Evolutionary conservation across 2,888 invertebrate genomes (phyloP), one percentile per base, ranked within the genome.

Genomic region (Leptinotarsa peninsularis): DNA sequence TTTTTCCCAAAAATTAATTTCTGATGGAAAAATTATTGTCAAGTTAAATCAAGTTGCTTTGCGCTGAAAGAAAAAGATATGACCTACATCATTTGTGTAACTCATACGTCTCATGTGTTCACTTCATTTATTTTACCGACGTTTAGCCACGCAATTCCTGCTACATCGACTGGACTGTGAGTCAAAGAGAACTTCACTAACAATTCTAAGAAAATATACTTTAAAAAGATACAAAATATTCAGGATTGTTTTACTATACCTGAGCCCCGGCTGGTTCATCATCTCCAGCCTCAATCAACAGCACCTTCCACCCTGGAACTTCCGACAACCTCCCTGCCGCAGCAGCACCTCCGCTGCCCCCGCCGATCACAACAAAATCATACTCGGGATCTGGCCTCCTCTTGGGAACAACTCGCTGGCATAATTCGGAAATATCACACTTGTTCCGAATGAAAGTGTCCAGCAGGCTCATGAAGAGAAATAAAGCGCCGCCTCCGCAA

Each of bases 251-350:
- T 0, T 10, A 33, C 43, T 43, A 43, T 43, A 82, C 82, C 81
- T 88, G 87, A 0, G 93, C 89, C 58, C 90, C 91, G 0, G 91
- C 90, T 0, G 93, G 93, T 85, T 93, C 93, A 82, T 94, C 93
- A 0, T 91, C 92, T 0, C 94, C 94, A 0, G 94, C 94, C 88
- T 94, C 94, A 77, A 94, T 85, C 14, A 94, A 86, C 43, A 94
- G 84, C n/a, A 94, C 93, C 88, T 92, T 93, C 93, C 93, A 93
- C 58, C 91, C 89, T 7, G 91, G 89, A 63, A 92, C 90, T 83
- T 93, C 93, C 91, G 75, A 91, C 88, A 94, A 85, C 50, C 93
- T 89, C 0, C 89, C 91, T 13, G 93, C 93, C 0, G 92, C 91
- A 13, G 91, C 91, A 0, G 93, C 88, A 0, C 93, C 93, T 0